Base-by-base conservation (phyloP, 1,140 invertebrate genomes). In the Bilobella aurantiaca region DNA sequence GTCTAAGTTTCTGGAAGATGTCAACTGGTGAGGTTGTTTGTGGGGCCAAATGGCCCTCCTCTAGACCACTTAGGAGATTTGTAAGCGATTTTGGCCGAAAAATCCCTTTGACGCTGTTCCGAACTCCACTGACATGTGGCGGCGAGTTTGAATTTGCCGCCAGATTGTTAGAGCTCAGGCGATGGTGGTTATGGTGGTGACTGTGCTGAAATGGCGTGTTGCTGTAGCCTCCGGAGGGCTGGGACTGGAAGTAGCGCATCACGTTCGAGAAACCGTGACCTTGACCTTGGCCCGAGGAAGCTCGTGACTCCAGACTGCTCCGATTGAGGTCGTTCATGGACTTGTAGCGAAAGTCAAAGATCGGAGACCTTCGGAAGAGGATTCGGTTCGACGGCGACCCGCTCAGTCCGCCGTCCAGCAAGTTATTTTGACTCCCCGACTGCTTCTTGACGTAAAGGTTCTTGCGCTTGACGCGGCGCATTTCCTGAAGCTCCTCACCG, bases 321-420 rank as follows among this genome's bases (percentile, higher is more conserved):
- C 64, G 61, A 53, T 67, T 71, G 49, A 71, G 63, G 37, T 71
- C 70, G 60, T 68, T 71, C 70, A 71, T 68, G n/a, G 70, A 71
- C 57, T 71, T 71, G 62, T 71, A 71, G n/a, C 67, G 53, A 49
- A 64, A 69, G 42, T 71, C 70, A 64, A 71, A 71, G 31, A 71
- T 71, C 25, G 70, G 70, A 3, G 64, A 69, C 18, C 70, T 34
- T 12, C 67, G 61, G 31, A 71, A 71, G 18, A 71, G 31, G 21
- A 71, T 69, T 14, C 67, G 57, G 60, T 68, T 69, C 16, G 70
- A 34, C 2, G 66, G 70, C 34, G 62, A 64, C 0, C 69, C 69
- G 34, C 69, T 71, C 2, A 71, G 25, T 5, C 46, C 59, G 46
- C 28, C 63, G 31, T 62, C 14, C 16, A 56, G 32, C 37, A 27